Evolutionary conservation across 2,888 invertebrate genomes (phyloP).

Genomic region (Cecidostiba fungosa): DNA sequence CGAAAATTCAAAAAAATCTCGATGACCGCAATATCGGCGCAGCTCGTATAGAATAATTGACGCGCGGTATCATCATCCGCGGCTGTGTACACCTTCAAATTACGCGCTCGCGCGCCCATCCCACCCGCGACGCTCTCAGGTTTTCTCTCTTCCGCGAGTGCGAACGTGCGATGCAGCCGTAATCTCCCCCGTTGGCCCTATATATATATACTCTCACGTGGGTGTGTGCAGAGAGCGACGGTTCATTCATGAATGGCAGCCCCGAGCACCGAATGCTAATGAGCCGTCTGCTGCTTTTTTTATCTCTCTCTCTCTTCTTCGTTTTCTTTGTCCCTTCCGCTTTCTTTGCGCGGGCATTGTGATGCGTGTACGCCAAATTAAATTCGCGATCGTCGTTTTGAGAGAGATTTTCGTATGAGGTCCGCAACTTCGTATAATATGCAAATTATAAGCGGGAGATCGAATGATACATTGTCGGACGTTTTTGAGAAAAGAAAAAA

Average conservation of each 20-base stretch:
- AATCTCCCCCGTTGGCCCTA: conserved; percentile 17
- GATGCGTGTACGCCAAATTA: neutral
- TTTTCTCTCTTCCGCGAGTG: conserved; percentile 30
- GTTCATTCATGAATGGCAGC: conserved; percentile 74
- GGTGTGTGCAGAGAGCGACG: conserved; percentile 23
- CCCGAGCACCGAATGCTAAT: conserved; percentile 74
- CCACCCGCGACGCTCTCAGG: conserved; percentile 37
- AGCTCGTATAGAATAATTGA: conserved; percentile 22
- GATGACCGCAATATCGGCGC: neutral
- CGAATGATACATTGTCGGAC: neutral
- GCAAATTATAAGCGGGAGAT: neutral
- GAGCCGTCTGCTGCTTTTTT: conserved; percentile 65
- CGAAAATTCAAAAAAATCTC: neutral
- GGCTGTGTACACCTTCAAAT: conserved; percentile 50
- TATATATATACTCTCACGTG: conserved; percentile 31
- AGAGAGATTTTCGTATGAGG: neutral
- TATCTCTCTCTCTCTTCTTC: conserved; percentile 53
- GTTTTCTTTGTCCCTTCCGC: conserved; percentile 6
- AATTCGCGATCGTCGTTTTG: conserved; percentile 10
- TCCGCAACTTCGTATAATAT: neutral
- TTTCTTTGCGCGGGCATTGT: neutral
- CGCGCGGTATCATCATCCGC: neutral
- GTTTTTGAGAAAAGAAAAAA: neutral
- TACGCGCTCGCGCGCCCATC: conserved; percentile 48
- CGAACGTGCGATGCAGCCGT: conserved; percentile 43